Evolutionary conservation across 2,888 invertebrate species (phyloP), one percentile per base, ranked within the genome.

Genomic region (Idaea straminata): DNA sequence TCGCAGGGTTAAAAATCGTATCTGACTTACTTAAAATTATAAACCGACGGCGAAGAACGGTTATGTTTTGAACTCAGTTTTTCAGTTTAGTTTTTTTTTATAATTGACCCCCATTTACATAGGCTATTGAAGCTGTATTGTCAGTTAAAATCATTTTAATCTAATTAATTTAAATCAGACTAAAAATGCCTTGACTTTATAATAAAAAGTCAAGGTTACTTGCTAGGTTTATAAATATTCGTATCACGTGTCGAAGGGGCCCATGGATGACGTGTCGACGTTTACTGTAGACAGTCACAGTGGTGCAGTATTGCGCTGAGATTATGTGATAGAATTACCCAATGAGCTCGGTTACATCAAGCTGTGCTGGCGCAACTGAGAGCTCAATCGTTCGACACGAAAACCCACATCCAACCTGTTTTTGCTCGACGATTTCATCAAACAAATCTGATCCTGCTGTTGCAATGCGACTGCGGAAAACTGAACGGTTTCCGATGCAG

Each of bases 261-360:
- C 67, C 62, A 61, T 57, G 59, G 59, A 66, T 77, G 77, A 81
- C 75, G 78, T 13, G 10, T 7, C 13, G 47, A 6, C 10, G 47
- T 25, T 25, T 25, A 2, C 25, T 25, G 3, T 75, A 72, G 72
- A 77, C 83, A 81, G 81, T 3, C 25, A 85, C 82, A 79, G 10
- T 13, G 78, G 75, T 86, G 61, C 58, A 25, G 59, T 64, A 64
- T 64, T 57, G 64, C 13, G 15, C 67, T 69, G 77, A 78, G 77
- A 83, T 85, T 83, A 83, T 85, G 79, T 80, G 82, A 80, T 77
- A 72, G 66, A 71, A 75, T 89, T 89, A 84, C 87, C 84, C 86
- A 89, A 89, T 79, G 76, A 70, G 77, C 78, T 71, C 74, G 71
- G 82, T 89, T 89, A 87, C 89, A 81, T 89, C 87, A 88, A 72